phyloP scores from a whole-genome alignment of 23 tunicate species.

The Trididemnum nubilum region DNA sequence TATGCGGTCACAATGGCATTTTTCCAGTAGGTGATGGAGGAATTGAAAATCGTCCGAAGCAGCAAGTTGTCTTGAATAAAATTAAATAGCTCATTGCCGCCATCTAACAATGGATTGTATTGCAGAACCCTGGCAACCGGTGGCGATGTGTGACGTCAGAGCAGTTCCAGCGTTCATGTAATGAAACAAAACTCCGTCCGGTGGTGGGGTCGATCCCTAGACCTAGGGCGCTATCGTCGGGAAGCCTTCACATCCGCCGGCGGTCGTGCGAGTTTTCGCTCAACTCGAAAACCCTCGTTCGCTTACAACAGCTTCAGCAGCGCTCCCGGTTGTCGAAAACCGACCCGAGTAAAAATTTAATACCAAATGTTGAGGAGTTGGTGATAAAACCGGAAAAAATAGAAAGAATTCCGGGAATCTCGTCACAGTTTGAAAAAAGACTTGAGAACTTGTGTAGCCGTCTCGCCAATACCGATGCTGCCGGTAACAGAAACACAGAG shows the following conservation, averaged over 20 bases:
- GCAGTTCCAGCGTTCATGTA: neutral
- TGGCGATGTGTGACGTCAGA: neutral
- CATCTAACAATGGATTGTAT: too few species aligned
- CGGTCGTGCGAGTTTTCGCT: conserved; percentile 10
- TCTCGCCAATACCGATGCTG: neutral
- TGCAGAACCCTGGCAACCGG: too few species aligned
- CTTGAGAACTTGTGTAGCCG: conserved; percentile 1
- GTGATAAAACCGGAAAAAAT: neutral
- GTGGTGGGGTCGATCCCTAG: neutral
- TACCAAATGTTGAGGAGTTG: neutral
- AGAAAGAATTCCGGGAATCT: neutral
- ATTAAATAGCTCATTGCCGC: too few species aligned
- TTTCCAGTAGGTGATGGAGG: too few species aligned
- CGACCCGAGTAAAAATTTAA: neutral
- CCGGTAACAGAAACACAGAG: neutral
- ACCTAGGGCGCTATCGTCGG: neutral
- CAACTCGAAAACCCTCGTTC: neutral
- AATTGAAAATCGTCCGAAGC: too few species aligned
- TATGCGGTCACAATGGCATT: too few species aligned
- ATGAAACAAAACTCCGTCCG: neutral
- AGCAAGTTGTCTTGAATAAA: too few species aligned
- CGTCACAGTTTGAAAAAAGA: neutral
- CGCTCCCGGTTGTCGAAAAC: neutral
- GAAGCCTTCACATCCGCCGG: neutral
- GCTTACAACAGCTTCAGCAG: neutral